Percentiles rank a stretch among this genome's conserved stretches.
These are phyloP conservation scores for Manis pentadactyla DNA, from an alignment of 2,797 vertebrate species.

Conservation along the genomic window DNA sequence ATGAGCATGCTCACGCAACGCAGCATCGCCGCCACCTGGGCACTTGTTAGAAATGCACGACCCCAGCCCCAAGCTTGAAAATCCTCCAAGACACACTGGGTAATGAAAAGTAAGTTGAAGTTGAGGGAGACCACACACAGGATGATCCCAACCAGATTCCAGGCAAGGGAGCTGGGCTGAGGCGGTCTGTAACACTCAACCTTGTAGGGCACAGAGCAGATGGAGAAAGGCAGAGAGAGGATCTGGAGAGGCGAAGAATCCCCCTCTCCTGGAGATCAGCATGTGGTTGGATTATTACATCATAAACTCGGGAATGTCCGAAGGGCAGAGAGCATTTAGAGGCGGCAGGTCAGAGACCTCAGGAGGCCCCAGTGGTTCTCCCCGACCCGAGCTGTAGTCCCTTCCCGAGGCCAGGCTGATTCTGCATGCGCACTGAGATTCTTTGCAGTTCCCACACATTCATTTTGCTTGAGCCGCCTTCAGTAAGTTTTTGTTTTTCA, in stretches of 20 bases:
- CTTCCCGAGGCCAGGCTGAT: background rate
- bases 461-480: background rate
- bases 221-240: background rate
- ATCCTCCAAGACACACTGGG: background rate
- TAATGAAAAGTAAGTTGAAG: background rate
- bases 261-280: background rate
- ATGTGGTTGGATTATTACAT: no score
- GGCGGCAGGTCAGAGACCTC: background rate
- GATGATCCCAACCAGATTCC: background rate
- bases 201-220: background rate
- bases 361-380: rapidly evolving
- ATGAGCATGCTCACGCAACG: background rate
- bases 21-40: background rate
- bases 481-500: background rate
- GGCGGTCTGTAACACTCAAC: background rate
- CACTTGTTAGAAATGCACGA: background rate
- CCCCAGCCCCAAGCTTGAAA: background rate
- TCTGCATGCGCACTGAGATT: background rate
- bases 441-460: background rate
- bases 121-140: background rate
- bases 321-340: background rate
- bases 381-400: no score
- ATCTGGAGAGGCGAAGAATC: background rate
- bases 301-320: background rate
- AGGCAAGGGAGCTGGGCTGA: background rate